A percentile compares a stretch with the other conserved stretches of the same genome.
Evolutionary conservation across 2,888 invertebrate genomes (phyloP).

Genomic region (Agrotis ipsilon): DNA sequence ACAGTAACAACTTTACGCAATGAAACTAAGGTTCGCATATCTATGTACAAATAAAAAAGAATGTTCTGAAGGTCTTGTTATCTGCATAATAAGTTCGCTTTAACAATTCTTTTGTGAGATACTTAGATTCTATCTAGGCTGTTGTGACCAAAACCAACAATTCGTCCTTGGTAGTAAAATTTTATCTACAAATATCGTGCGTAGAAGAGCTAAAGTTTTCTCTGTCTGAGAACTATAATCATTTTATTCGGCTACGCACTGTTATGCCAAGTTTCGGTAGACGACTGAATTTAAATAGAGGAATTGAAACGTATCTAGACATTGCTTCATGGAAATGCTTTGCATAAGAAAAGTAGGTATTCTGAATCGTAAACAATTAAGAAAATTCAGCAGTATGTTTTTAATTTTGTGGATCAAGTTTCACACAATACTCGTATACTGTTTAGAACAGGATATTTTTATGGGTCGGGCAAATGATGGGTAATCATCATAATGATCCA

Average conservation of each 20-base stretch:
- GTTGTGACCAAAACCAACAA: constrained; percentile 22
- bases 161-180: constrained; percentile 33
- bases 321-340: neutral
- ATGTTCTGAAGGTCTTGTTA: constrained; percentile 15
- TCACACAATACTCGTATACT: too few relatives aligned
- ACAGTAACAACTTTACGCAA: neutral
- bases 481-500: too few relatives aligned
- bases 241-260: constrained; percentile 33
- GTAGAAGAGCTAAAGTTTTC: constrained; percentile 35
- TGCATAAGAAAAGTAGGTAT: too few relatives aligned
- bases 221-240: constrained; percentile 15
- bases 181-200: constrained; percentile 54
- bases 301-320: neutral
- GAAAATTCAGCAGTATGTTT: too few relatives aligned
- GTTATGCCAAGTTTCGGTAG: constrained; percentile 8
- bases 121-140: constrained; percentile 29
- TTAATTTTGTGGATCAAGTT: too few relatives aligned
- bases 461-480: too few relatives aligned
- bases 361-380: too few relatives aligned
- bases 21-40: neutral
- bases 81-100: constrained; percentile 11
- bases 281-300: neutral
- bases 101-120: constrained; percentile 31
- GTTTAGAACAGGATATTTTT: too few relatives aligned
- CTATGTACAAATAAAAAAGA: constrained; percentile 32